Conservation (phyloP, 1,140 invertebrate genomes). For the Brachionus koreanus region DNA sequence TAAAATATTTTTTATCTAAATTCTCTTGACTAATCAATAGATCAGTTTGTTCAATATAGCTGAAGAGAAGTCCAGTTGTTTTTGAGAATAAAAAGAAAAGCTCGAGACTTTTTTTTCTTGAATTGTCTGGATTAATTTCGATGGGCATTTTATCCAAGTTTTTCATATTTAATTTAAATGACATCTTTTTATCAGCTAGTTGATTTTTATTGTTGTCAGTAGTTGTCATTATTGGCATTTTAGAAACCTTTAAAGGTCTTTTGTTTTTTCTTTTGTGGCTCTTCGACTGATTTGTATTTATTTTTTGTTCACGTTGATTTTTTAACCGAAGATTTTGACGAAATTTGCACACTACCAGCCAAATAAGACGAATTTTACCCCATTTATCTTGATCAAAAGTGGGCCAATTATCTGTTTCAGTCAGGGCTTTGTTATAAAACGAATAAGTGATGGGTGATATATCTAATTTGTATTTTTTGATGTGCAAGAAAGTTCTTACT, state of each 20-base stretch:
- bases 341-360: background rate
- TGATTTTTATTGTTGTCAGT: background rate
- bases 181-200: background rate
- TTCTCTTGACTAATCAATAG: no score
- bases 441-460: slow-evolving; percentile 98
- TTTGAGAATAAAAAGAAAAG: background rate
- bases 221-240: background rate
- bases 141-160: background rate
- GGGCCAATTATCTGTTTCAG: slow-evolving; percentile 14
- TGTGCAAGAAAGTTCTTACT: slow-evolving; percentile 85
- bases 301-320: background rate
- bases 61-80: background rate
- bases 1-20: background rate
- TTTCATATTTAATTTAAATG: background rate
- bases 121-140: background rate
- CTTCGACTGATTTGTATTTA: background rate
- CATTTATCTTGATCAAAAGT: slow-evolving; percentile 38
- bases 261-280: background rate
- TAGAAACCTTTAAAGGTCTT: background rate
- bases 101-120: background rate
- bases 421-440: slow-evolving; percentile 64
- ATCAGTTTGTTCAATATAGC: background rate
- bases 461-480: slow-evolving; percentile 87
- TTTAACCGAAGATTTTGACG: slow-evolving; percentile 1
- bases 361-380: slow-evolving; percentile 3